Evolutionary conservation across 2,888 invertebrate genomes (phyloP), one percentile per base, ranked within the genome.

Genomic region (Oscheius myriophilus): DNA sequence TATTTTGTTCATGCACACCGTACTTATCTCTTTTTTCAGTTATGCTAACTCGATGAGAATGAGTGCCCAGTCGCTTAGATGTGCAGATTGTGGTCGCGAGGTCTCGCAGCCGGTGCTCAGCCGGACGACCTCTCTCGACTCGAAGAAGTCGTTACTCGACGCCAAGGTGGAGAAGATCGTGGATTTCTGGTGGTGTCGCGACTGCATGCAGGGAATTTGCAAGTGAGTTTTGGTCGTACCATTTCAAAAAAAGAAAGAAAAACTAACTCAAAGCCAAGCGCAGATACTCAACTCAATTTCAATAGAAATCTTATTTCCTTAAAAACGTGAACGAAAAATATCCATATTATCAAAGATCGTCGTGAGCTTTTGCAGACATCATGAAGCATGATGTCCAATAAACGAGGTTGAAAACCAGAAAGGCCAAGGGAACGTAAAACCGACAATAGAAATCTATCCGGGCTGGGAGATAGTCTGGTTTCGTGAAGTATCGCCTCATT

Each of bases 371-470:
- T 2, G 52, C n/a, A 21, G 78, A 74, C 79, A 81, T 78, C 41
- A 76, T 77, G 25, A 71, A 68, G 53, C 82, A 82, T 0, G 76
- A 73, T 14, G 73, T 71, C 82, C 82, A 84, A 71, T 83, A 83
- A 57, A 80, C 67, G 33, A 79, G 58, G 61, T 82, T 84, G 74
- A 85, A 84, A 14, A 75, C 23, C 7, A 84, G 53, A 67, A 85
- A 85, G n/a, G 78, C 82, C 26, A 82, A 54, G 1, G 85, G 85
- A n/a, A 82, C 82, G 18, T 76, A 66, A 62, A 85, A 79, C 39
- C 87, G 74, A 71, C 95, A 94, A 88, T 96, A 94, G 90, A 95
- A 95, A 89, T 96, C 95, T 89, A 96, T 96, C 89, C 95, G 91
- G 91, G 84, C 84, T 1, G 85, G 85, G 21, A 85, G 73, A 68